These are phyloP conservation scores for Astropecten irregularis DNA, from an alignment of 53 echinoderm and acorn worm species.

Conservation along the genomic window DNA sequence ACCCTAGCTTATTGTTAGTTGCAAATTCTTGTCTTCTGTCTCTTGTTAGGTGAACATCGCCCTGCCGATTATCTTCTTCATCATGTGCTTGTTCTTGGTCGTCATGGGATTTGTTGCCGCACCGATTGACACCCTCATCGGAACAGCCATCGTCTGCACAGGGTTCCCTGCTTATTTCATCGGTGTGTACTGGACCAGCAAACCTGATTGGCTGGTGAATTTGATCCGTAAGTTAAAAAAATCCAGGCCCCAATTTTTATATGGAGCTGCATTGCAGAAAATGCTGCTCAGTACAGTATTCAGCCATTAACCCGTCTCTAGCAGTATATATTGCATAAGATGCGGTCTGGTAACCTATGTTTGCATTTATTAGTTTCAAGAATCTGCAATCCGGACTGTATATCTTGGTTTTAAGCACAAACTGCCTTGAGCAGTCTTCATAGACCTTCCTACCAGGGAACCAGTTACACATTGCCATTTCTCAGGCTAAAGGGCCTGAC, in stretches of 20 bases:
- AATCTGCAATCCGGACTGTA: too few relatives aligned
- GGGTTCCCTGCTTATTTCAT: conserved; percentile 79
- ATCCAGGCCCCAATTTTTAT: background rate
- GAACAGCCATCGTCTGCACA: conserved; percentile 70
- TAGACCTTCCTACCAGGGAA: too few relatives aligned
- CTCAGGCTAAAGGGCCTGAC: too few relatives aligned
- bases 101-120: conserved; percentile 79
- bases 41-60: conserved; percentile 63
- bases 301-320: too few relatives aligned
- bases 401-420: too few relatives aligned
- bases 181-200: conserved; percentile 77
- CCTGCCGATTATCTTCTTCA: conserved; percentile 76
- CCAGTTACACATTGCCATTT: too few relatives aligned
- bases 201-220: conserved; percentile 63
- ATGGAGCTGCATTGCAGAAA: too few relatives aligned
- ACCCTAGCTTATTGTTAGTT: too few relatives aligned
- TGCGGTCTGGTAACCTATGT: background rate
- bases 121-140: conserved; percentile 73
- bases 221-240: conserved; percentile 60
- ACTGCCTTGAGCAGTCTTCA: too few relatives aligned
- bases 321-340: background rate
- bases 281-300: too few relatives aligned
- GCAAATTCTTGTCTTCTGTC: too few relatives aligned
- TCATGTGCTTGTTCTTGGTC: conserved; percentile 82
- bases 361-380: too few relatives aligned